Evolutionary conservation across 2,113 vertebrate species (phyloP), one percentile per base, ranked within the genome.

Genomic region (Gallinago jamesoni): DNA sequence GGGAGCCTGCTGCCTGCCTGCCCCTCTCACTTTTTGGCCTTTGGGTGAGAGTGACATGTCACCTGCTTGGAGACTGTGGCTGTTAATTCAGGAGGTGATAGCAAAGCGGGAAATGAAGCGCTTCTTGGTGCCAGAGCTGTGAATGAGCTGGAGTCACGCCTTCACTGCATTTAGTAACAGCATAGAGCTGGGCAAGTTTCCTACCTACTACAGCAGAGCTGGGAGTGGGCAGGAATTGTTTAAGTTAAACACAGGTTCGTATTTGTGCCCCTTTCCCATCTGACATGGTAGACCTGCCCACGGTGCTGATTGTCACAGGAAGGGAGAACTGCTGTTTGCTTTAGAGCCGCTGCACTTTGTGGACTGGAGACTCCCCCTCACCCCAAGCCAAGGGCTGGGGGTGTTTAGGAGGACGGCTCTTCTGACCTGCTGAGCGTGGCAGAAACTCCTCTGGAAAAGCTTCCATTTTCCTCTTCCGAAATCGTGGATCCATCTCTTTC

Each of bases 1-100:
- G 55, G 50, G 43, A n/a, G 31, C 23, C 6, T 53, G 39, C 70
- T 47, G 50, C 69, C 37, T 75, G 48, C 74, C 28, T 52, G 76
- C 37, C 62, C 69, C 72, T 82, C 47, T 96, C 43, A 7, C 43
- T 37, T 90, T 68, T 48, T 91, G 64, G 48, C 82, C 68, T 88
- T 85, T 37, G 16, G 43, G 59, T 84, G 45, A 37, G 68, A n/a
- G 73, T 77, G 82, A 73, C 89, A 41, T 27, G 10, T 81, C 68
- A 62, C 45, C 4, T 89, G 47, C 78, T 63, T 0, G 0, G 10
- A 74, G 45, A 11, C n/a, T 68, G 27, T 14, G 45, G n/a, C 82
- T 86, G 43, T 59, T 80, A 22, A 41, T 77, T 88, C 80, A 48
- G 63, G 59, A 57, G 63, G 52, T 75, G 47, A 14, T 35, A 45